phyloP scores from a whole-genome alignment of 2,113 vertebrate species.

The Pantherophis guttatus region DNA sequence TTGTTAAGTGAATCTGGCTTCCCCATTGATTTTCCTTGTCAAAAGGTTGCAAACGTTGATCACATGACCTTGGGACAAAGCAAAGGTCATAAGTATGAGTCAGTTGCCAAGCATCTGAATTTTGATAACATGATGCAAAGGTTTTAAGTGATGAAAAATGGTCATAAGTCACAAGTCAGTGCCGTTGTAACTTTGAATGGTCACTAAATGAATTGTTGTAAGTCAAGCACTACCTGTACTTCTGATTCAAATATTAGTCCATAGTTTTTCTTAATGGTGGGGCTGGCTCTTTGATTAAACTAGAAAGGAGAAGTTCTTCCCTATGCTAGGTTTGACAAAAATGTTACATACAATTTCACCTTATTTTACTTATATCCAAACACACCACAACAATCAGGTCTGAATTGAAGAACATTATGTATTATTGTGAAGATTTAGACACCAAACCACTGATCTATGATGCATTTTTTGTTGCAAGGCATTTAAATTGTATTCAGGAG shows the following conservation, averaged over 20 bases:
- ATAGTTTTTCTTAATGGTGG: not conserved
- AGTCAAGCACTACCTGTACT: not conserved
- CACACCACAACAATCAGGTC: not conserved
- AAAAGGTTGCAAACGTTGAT: too few relatives aligned
- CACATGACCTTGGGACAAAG: too few relatives aligned
- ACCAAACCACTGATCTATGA: not conserved
- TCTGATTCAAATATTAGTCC: not conserved
- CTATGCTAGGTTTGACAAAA: not conserved
- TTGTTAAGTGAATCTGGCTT: too few relatives aligned
- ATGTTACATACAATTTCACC: not conserved
- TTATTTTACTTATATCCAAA: not conserved
- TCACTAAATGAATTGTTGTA: too few relatives aligned
- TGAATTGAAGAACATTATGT: not conserved
- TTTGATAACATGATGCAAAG: too few relatives aligned
- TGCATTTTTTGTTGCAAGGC: not conserved
- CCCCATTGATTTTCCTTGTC: too few relatives aligned
- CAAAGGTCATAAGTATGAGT: too few relatives aligned
- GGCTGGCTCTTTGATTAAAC: too few relatives aligned
- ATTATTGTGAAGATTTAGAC: not conserved
- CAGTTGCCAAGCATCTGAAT: too few relatives aligned
- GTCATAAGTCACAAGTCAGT: too few relatives aligned
- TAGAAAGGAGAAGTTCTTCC: not conserved
- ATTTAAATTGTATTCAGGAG: not conserved
- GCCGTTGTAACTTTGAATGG: too few relatives aligned
- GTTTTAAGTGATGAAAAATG: too few relatives aligned